Evolutionary conservation across 1,140 invertebrate genomes (phyloP).

Genomic region (Euglossa dilemma): DNA sequence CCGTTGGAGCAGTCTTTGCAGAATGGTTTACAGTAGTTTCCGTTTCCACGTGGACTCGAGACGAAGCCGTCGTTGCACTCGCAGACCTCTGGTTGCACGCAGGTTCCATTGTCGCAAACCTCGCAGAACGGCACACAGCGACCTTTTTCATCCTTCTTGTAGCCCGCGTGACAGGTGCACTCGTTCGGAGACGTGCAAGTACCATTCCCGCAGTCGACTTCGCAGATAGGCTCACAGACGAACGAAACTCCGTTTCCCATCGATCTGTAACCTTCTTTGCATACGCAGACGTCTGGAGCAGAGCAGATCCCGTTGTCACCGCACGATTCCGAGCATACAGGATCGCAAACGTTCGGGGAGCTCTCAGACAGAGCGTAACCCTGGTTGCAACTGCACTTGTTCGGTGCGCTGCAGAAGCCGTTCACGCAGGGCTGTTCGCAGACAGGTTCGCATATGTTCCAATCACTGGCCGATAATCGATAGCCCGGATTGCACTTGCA

Average conservation of each 20-base stretch:
- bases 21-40: conserved; percentile 57
- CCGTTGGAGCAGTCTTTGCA: conserved; percentile 69
- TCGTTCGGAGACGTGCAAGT: conserved; percentile 23
- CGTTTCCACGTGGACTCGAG: neutral
- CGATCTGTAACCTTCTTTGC: conserved; percentile 56
- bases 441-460: conserved; percentile 46
- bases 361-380: conserved; percentile 39
- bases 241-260: conserved; percentile 23
- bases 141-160: neutral
- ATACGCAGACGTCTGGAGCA: conserved; percentile 60
- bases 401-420: conserved; percentile 55
- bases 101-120: conserved; percentile 47
- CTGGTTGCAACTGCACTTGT: conserved; percentile 51
- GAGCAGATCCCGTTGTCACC: conserved; percentile 65
- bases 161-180: conserved; percentile 47
- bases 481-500: conserved; percentile 43
- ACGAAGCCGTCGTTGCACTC: conserved; percentile 48
- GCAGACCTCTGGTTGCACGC: conserved; percentile 42
- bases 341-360: conserved; percentile 28
- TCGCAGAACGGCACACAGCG: conserved; percentile 36
- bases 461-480: neutral
- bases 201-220: conserved; percentile 36
- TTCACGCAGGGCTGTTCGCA: conserved; percentile 53
- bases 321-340: conserved; percentile 56
- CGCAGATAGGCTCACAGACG: conserved; percentile 44